A percentile compares a stretch with the other conserved stretches of the same genome.
Evolutionary conservation across 2,797 vertebrate genomes (phyloP).

Genomic region (Eurystomus glaucurus): DNA sequence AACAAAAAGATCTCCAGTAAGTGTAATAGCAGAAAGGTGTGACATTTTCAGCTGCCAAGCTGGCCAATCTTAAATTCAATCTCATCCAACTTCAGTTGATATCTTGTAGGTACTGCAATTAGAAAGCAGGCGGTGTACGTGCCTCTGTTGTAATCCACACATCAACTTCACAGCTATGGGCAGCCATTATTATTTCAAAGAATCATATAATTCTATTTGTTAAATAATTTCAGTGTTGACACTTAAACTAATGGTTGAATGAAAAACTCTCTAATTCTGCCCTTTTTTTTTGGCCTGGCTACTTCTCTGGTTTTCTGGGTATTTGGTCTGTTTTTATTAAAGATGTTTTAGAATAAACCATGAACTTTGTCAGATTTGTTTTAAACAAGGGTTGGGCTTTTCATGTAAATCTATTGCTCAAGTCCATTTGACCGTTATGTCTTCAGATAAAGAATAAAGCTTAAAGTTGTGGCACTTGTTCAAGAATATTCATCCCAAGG

Average conservation of each 20-base stretch:
- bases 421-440: not conserved
- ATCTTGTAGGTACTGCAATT: not conserved
- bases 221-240: not conserved
- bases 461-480: not conserved
- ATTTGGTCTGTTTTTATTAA: not conserved
- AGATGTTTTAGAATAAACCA: not conserved
- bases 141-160: not conserved
- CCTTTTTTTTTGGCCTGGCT: not conserved
- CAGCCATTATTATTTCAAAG: not conserved
- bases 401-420: not conserved
- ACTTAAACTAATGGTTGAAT: not conserved
- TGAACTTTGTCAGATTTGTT: not conserved
- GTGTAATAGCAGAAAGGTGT: not conserved
- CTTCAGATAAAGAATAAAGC: conserved; percentile 7
- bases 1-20: not conserved
- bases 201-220: not conserved
- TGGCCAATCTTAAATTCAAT: conserved; percentile 40
- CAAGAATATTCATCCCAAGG: not conserved
- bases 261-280: not conserved
- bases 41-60: conserved; percentile 60
- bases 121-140: not conserved
- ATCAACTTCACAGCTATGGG: not conserved
- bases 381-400: not conserved
- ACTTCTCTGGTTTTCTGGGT: not conserved
- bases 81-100: not conserved